Evolutionary conservation across 1,140 invertebrate genomes (phyloP), one percentile per base, ranked within the genome.

Genomic region (Drosophila neocordata): DNA sequence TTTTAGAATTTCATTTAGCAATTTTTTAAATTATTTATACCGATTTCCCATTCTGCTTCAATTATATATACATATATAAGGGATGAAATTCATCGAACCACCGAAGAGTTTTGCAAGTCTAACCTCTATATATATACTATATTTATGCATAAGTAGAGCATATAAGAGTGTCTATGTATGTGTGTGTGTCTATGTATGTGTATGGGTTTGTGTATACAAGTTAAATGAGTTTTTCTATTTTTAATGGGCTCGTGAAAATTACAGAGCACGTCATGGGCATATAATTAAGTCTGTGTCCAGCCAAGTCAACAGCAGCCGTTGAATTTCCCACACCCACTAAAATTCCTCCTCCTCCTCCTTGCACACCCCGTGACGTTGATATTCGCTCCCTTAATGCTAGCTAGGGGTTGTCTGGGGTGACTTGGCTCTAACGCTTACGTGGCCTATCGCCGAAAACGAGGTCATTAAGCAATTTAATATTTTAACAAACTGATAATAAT

Each of bases 391-490:
- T 67, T 31, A 48, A 48, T 13, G 6, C 37, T 44, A 51, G 53
- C 35, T 7, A 3, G 22, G 35, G 22, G 51, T 65, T 41, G 35
- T 18, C 22, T 52, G 12, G 77, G 70, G 24, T 64, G 53, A 48
- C 63, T 73, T 72, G 22, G 48, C 4, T 53, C 52, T 55, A 73
- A 69, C 68, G 72, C 73, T 83, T 83, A 88, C 83, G 83, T 88
- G 83, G 65, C 76, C 83, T 64, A 73, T 81, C 65, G 62, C 56
- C 68, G 6, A 31, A 73, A 87, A 73, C 76, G 83, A 83, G 83
- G 84, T 88, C 83, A 88, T 88, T 88, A 88, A 77, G 83, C 83
- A 88, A 88, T 88, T 88, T 83, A 88, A 88, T 88, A 88, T 88
- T 88, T 88, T 77, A 88, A 71, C 83, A 88, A 88, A 88, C 76